Evolutionary conservation across 64 coral and sea anemone genomes (phyloP), one percentile per base, ranked within the genome.

Genomic region (Montipora foliosa): DNA sequence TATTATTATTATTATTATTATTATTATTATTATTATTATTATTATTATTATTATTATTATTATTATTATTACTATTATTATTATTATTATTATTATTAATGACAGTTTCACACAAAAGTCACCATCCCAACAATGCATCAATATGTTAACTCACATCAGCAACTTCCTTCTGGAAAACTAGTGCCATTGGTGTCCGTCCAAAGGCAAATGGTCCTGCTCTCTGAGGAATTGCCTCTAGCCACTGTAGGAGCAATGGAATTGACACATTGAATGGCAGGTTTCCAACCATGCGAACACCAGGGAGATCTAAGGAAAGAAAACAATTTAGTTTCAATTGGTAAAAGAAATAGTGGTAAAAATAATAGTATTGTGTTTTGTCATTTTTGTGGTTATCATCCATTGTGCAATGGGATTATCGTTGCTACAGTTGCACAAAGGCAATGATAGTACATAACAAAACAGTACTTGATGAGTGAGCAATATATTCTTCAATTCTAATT

Each of bases 91-190:
- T 2, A 49, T 11, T 11, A 57, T 57, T 37, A 1, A 57, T 11
- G 11, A 57, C 53, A 57, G 53, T 57, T 6, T 67, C 13, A 60
- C 5, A 4, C 46, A 21, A 16, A 66, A 64, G 14, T 24, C 25
- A 47, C 9, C 61, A 2, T 55, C 61, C 14, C 14, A 64, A 12
- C 14, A 8, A 64, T 12, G 13, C 61, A 64, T 12, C 13, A 55
- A 37, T 57, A 5, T 49, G 3, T 22, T 49, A 8, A 50, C 90
- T 22, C 92, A 99, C 98, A 85, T 99, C 95, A 72, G 92, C 98
- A 47, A 99, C 98, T 93, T 99, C 98, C 51, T 92, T 99, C 82
- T 99, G 98, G 80, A 99, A 99, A 0, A 99, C 98, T 8, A 99
- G 79, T 45, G 93, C 91, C 98, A 99, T 94, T 5, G 98, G 98